Evolutionary conservation across 2,113 vertebrate genomes (phyloP), one percentile per base, ranked within the genome.

Genomic region (Cebidichthys violaceus): DNA sequence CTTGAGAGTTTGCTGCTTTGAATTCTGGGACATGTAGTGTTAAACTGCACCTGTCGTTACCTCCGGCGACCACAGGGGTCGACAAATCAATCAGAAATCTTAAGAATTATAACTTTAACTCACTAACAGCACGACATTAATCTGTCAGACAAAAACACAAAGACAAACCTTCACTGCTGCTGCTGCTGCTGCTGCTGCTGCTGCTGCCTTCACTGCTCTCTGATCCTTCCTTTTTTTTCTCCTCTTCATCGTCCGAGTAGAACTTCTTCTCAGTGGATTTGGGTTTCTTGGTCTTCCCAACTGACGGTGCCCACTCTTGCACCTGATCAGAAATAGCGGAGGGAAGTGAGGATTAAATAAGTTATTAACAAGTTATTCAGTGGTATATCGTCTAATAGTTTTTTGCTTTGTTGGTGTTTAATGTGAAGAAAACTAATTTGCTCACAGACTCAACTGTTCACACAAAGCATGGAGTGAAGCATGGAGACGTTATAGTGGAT

Each of bases 211-310:
- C 93, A 65, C 93, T 90, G 84, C 95, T 95, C 47, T 90, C 94
- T 6, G 92, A 92, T 1, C 47, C 86, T 33, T 95, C 95, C 31
- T 95, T 95, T 5, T 96, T 94, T 15, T 96, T 96, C 61, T 95
- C 95, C 1, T 95, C 92, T 15, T 96, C 96, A 4, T 97, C 94
- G 0, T 97, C 97, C 2, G 98, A 99, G 89, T 99, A 99, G 90
- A 99, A 99, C 84, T 97, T 97, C 84, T 97, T 97, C 64, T 97
- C 95, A 24, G 72, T 74, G 55, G 95, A 91, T 85, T 96, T 96
- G 37, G 95, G 77, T 78, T 95, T 87, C 91, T 96, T 98, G 71
- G 89, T 20, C 90, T 98, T 98, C 78, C 93, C 95, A 33, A 89
- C 64, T 45, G 85, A 47, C 33, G 93, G 92, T 7, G 88, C 87